Conservation (phyloP, 2,797 vertebrate genomes). For the Odontamblyopus lacepedii region DNA sequence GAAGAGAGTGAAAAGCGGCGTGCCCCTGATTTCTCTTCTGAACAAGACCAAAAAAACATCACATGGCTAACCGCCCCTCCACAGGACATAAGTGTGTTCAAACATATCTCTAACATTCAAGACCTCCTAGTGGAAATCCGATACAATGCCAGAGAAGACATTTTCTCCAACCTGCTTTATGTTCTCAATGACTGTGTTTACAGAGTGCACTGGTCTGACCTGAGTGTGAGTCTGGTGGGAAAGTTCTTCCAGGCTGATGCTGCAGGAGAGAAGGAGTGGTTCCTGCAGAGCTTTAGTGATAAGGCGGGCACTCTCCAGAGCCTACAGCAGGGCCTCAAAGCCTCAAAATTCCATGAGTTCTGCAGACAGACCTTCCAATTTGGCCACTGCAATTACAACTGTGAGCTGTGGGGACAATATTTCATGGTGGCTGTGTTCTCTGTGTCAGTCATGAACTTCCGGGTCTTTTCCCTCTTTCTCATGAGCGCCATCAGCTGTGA, state of each 20-base stretch:
- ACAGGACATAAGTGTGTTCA: slow-evolving; percentile 32
- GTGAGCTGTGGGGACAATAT: slow-evolving; percentile 68
- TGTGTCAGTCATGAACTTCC: slow-evolving; percentile 63
- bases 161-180: slow-evolving; percentile 51
- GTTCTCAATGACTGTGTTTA: slow-evolving; percentile 69
- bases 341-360: slow-evolving; percentile 62
- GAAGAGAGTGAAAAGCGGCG: slow-evolving; percentile 63
- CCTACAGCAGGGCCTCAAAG: slow-evolving; percentile 60
- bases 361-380: slow-evolving; percentile 70
- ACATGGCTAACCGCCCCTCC: slow-evolving; percentile 56
- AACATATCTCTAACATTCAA: slow-evolving; percentile 64
- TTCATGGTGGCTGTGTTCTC: slow-evolving; percentile 70
- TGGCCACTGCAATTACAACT: slow-evolving; percentile 57
- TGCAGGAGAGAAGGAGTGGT: slow-evolving; percentile 30
- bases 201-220: slow-evolving; percentile 45
- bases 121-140: slow-evolving; percentile 71
- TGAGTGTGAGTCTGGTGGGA: slow-evolving; percentile 52
- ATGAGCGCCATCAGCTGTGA: slow-evolving; percentile 71
- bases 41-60: slow-evolving; percentile 10
- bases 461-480: slow-evolving; percentile 69
- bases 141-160: slow-evolving; percentile 62
- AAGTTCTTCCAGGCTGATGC: slow-evolving; percentile 48
- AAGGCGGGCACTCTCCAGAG: slow-evolving; percentile 47
- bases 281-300: slow-evolving; percentile 40
- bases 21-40: slow-evolving; percentile 51